Conservation (phyloP, 2,797 vertebrate genomes). For the Monodelphis domestica region DNA sequence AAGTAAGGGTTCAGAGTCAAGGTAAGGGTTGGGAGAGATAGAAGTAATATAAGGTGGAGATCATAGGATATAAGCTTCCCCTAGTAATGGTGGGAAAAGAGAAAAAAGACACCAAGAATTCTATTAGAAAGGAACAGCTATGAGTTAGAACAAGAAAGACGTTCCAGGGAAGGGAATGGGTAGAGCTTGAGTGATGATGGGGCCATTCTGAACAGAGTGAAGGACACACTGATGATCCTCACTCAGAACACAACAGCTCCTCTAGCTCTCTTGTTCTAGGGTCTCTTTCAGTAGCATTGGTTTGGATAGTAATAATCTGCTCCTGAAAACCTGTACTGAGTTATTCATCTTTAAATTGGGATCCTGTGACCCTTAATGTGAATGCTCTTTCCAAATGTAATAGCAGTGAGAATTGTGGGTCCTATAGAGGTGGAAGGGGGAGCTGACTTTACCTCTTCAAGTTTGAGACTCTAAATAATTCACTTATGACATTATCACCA, state of each 20-base stretch:
- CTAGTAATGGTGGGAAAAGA: background rate
- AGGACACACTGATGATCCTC: background rate
- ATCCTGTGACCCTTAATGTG: background rate
- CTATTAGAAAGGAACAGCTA: background rate
- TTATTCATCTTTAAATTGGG: background rate
- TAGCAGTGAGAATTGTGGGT: background rate
- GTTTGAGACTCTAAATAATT: background rate
- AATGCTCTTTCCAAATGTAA: background rate
- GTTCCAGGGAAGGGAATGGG: background rate
- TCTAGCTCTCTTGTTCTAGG: background rate
- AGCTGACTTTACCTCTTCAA: background rate
- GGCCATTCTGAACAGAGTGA: background rate
- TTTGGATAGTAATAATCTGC: background rate
- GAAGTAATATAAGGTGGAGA: background rate
- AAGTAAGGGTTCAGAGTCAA: background rate
- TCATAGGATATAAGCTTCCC: background rate
- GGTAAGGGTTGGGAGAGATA: background rate
- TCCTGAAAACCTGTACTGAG: background rate
- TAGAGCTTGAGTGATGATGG: background rate
- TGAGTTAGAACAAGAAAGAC: background rate
- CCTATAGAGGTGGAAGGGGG: background rate
- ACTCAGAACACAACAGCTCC: background rate
- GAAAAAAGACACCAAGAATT: background rate
- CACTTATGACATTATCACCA: background rate
- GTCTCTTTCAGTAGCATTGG: background rate